Percentiles rank a stretch among this genome's conserved stretches.
Conservation (phyloP, 2,797 vertebrate genomes). For the Botia kubotai region DNA sequence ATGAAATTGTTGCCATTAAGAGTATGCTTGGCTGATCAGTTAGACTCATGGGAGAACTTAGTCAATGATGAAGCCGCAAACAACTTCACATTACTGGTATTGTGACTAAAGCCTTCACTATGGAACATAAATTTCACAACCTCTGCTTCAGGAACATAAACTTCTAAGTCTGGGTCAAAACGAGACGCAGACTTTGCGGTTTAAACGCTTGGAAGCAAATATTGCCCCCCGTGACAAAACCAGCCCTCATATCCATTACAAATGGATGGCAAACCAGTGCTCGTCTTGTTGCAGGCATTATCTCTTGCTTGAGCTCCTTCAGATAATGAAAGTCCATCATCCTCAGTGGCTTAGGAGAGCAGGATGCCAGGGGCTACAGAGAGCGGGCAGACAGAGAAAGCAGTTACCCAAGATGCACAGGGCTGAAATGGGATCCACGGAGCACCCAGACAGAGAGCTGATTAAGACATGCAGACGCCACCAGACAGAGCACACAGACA, state of each 20-base stretch:
- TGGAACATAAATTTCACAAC: slow-evolving; percentile 46
- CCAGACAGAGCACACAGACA: slow-evolving; percentile 69
- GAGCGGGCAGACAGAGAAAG: slow-evolving; percentile 62
- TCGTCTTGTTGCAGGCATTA: slow-evolving; percentile 18
- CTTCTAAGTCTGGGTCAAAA: slow-evolving; percentile 10
- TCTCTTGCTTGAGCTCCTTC: slow-evolving; percentile 46
- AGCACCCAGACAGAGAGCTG: slow-evolving; percentile 83
- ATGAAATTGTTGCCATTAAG: slow-evolving; percentile 74
- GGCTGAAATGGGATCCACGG: slow-evolving; percentile 82
- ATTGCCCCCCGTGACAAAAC: slow-evolving; percentile 23
- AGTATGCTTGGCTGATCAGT: slow-evolving; percentile 62
- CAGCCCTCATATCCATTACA: slow-evolving; percentile 33
- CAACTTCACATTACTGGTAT: slow-evolving; percentile 50
- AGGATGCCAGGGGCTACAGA: slow-evolving; percentile 58
- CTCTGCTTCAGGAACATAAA: slow-evolving; percentile 7
- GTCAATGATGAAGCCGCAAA: slow-evolving; percentile 63
- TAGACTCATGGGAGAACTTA: slow-evolving; percentile 37
- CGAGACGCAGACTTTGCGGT: slow-evolving; percentile 6
- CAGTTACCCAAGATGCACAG: slow-evolving; percentile 81
- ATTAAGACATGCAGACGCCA: slow-evolving; percentile 86
- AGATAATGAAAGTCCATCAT: slow-evolving; percentile 59
- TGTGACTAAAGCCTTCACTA: slow-evolving; percentile 50
- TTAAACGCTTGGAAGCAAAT: slow-evolving; percentile 37
- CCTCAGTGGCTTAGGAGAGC: slow-evolving; percentile 47
- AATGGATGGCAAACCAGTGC: slow-evolving; percentile 1